These are phyloP conservation scores for Tragelaphus oryx DNA, from an alignment of 2,797 vertebrate species.

Conservation along the genomic window DNA sequence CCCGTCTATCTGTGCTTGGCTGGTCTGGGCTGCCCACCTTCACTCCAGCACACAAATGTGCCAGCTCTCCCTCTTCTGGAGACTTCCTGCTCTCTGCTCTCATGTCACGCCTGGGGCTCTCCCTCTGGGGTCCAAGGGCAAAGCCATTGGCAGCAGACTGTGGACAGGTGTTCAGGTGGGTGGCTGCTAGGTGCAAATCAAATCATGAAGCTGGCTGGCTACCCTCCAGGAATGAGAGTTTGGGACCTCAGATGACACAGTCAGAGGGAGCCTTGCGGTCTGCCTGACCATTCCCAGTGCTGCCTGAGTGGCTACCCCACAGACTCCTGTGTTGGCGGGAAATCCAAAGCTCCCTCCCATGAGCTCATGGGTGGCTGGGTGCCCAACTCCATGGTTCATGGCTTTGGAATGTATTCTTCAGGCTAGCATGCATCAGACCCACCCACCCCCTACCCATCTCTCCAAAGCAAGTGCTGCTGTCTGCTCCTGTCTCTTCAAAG, in stretches of 20 bases:
- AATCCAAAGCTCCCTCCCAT: constrained; percentile 6
- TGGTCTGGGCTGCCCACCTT: not conserved
- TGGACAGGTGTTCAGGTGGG: not conserved
- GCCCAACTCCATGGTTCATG: constrained; percentile 33
- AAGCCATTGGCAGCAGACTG: not conserved
- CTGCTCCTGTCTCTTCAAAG: constrained; percentile 50
- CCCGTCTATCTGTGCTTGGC: not conserved
- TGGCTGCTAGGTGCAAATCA: not conserved
- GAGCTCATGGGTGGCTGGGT: constrained; percentile 19
- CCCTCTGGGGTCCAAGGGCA: not conserved
- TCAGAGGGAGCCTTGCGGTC: not conserved
- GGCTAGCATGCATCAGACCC: constrained; percentile 19
- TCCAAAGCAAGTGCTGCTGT: not conserved
- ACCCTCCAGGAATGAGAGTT: not conserved
- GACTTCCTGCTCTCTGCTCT: not conserved
- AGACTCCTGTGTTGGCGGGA: constrained; percentile 34
- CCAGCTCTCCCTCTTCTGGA: not conserved
- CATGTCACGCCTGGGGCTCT: not conserved
- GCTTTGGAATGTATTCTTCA: constrained; percentile 49
- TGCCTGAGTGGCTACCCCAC: not conserved
- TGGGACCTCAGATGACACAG: not conserved
- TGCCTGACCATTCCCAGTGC: not conserved
- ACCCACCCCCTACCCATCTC: constrained; percentile 24
- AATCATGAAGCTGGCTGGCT: not conserved
- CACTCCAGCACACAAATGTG: not conserved